Conservation (phyloP, 2,888 invertebrate species). For the Agrochola litura region DNA sequence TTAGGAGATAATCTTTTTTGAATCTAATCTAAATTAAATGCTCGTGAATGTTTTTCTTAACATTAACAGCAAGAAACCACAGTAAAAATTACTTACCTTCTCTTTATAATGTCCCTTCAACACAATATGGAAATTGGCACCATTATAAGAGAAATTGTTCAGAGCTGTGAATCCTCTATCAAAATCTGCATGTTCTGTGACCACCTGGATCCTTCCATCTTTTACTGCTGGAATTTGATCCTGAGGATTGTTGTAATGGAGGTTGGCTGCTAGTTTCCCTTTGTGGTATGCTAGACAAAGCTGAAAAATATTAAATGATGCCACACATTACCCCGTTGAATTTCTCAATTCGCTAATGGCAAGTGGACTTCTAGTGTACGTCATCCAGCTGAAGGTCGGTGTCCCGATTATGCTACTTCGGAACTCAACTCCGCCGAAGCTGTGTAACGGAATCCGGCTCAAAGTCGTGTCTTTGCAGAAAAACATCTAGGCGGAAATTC, state of each 20-base stretch:
- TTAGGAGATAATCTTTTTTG: background rate
- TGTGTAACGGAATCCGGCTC: too few relatives aligned
- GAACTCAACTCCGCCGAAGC: too few relatives aligned
- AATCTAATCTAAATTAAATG: background rate
- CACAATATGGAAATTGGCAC: slow-evolving; percentile 76
- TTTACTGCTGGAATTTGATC: slow-evolving; percentile 69
- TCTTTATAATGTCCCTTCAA: slow-evolving; percentile 77
- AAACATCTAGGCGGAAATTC: too few relatives aligned
- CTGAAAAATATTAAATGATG: slow-evolving; percentile 51
- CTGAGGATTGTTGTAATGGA: slow-evolving; percentile 72
- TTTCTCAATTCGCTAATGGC: too few relatives aligned
- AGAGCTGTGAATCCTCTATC: slow-evolving; percentile 72
- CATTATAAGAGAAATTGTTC: slow-evolving; percentile 76
- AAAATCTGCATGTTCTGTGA: slow-evolving; percentile 68
- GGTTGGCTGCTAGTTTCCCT: slow-evolving; percentile 73
- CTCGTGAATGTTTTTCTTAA: background rate
- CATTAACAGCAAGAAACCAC: background rate
- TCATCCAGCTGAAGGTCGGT: too few relatives aligned
- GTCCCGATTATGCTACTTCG: too few relatives aligned
- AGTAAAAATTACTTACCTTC: slow-evolving; percentile 73
- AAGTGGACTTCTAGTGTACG: too few relatives aligned
- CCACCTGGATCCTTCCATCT: slow-evolving; percentile 71
- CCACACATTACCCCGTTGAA: too few relatives aligned
- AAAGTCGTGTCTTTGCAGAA: too few relatives aligned
- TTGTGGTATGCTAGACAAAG: slow-evolving; percentile 74